These are phyloP conservation scores for Rhombomys opimus DNA, from an alignment of 2,113 vertebrate species.

Conservation along the genomic window DNA sequence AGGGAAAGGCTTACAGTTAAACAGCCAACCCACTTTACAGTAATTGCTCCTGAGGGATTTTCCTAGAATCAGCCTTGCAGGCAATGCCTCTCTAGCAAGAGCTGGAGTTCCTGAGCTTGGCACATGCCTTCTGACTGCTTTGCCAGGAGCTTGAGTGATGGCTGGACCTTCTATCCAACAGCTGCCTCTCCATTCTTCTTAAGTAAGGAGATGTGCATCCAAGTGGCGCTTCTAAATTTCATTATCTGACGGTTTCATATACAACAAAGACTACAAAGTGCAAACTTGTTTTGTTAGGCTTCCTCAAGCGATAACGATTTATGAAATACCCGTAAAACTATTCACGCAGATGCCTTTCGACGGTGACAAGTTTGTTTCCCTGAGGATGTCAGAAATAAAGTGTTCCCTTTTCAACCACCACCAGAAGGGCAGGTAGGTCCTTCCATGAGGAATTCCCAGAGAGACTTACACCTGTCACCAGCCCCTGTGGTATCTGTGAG, in stretches of 20 bases:
- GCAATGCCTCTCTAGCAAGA: not conserved
- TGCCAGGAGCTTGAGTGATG: not conserved
- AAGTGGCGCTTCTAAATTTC: not conserved
- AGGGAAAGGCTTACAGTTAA: not conserved
- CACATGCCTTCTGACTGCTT: not conserved
- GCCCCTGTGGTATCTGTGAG: not conserved
- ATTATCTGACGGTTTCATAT: not conserved
- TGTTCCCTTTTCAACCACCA: not conserved
- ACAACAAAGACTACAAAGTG: not conserved
- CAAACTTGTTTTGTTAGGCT: not conserved
- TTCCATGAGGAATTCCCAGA: not conserved
- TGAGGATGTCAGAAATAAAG: not conserved
- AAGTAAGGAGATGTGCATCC: not conserved
- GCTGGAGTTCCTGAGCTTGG: not conserved
- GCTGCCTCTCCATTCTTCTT: slow-evolving; percentile 28
- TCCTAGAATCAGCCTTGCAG: not conserved
- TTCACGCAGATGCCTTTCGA: not conserved
- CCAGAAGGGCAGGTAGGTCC: not conserved
- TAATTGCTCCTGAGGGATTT: not conserved
- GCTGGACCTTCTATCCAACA: not conserved
- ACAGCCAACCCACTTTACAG: not conserved
- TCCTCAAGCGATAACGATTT: not conserved
- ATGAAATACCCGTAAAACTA: not conserved
- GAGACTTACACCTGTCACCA: rapidly evolving
- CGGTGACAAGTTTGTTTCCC: not conserved